Evolutionary conservation across 2,797 vertebrate genomes (phyloP).

Genomic region (Carduelis carduelis): DNA sequence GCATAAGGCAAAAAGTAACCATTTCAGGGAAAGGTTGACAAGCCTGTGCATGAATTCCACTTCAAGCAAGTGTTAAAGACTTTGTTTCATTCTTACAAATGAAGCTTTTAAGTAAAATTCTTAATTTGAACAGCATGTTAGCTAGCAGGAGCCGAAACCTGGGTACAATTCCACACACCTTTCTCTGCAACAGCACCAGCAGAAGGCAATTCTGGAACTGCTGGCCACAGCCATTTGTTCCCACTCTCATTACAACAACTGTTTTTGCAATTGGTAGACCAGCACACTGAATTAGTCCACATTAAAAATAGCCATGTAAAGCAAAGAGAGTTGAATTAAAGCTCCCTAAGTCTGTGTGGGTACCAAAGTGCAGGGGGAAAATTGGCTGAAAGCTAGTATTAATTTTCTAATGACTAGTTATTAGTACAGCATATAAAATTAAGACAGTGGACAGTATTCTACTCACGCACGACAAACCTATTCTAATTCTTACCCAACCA

Average conservation of each 20-base stretch:
- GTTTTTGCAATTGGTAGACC: neutral
- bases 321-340: neutral
- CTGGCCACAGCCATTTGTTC: neutral
- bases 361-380: neutral
- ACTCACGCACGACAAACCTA: neutral
- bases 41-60: neutral
- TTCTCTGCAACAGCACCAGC: neutral
- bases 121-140: neutral
- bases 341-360: neutral
- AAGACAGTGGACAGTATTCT: neutral
- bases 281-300: neutral
- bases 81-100: neutral
- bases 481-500: neutral
- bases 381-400: neutral
- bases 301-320: neutral
- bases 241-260: neutral
- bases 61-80: neutral
- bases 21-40: neutral
- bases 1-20: neutral
- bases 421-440: neutral
- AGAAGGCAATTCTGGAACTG: neutral
- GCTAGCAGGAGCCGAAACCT: neutral
- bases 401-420: neutral
- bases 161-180: neutral
- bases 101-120: neutral